A percentile compares a stretch with the other conserved stretches of the same genome.
These are phyloP conservation scores for Peromyscus nudipes DNA, from an alignment of 2,797 vertebrate species.

Conservation along the genomic window DNA sequence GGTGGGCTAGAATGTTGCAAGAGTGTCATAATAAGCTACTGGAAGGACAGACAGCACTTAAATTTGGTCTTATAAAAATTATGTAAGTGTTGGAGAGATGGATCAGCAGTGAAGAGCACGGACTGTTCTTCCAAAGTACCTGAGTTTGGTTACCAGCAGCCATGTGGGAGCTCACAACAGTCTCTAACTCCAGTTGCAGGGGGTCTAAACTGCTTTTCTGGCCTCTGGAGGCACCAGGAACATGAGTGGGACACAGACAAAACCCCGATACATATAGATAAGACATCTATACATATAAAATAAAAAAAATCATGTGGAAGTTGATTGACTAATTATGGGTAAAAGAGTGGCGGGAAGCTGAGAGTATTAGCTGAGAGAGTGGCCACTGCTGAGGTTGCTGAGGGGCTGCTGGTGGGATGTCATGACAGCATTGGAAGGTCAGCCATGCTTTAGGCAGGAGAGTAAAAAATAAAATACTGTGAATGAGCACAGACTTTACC, in stretches of 20 bases:
- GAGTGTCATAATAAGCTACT: background rate
- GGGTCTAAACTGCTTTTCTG: background rate
- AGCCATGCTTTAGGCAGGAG: background rate
- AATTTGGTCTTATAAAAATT: background rate
- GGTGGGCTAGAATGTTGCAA: background rate
- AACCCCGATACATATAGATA: background rate
- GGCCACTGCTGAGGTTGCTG: background rate
- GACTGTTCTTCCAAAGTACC: background rate
- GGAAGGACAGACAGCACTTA: background rate
- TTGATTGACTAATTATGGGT: background rate
- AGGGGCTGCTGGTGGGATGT: background rate
- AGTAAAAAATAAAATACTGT: constrained; percentile 1
- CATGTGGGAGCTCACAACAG: background rate
- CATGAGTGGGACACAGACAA: background rate
- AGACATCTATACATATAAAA: background rate
- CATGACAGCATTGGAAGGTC: background rate
- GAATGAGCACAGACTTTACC: background rate
- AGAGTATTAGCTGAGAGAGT: background rate
- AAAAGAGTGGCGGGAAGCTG: background rate
- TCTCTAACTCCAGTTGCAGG: background rate
- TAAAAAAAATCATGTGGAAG: background rate
- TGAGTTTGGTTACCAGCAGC: background rate
- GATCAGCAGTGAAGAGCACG: background rate
- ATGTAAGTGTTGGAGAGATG: no score
- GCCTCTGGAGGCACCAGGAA: background rate